Base-by-base conservation (phyloP, 1,140 invertebrate species). In the Tachypleus tridentatus region DNA sequence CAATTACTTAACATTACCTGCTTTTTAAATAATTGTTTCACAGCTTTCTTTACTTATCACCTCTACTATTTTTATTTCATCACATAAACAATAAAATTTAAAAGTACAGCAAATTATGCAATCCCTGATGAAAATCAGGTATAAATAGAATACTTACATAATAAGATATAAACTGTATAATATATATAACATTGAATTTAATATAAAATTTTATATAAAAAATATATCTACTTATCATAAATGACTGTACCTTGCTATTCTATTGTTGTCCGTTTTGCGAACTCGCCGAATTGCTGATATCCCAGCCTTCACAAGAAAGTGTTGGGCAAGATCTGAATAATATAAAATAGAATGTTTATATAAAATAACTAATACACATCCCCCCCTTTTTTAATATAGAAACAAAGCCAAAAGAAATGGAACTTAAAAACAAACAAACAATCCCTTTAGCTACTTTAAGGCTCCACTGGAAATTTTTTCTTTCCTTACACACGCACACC, bases 181-280 rank as follows among this genome's bases (percentile, higher is more conserved):
- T 1, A 29, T 29, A 29, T 29, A 29, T 2, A 29, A 29, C 29
- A 29, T 2, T 29, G 29, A 29, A 29, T 29, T 29, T 29, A 29
- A 29, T 29, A 29, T 29, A 29, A 29, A 29, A 29, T 29, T 29
- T 29, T 29, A 29, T 29, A 29, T 29, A 29, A 29, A 29, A 66
- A 66, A n/a, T 47, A 54, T 8, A 8, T 54, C n/a, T 8, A 65
- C 9, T 54, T 54, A 7, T 5, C 7, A 65, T 64, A 81, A 79
- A 54, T n/a, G n/a, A 54, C 53, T n/a, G n/a, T n/a, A 54, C 48
- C 79, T 75, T 3, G 94, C 93, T 68, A 99, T 85, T 69, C 97
- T 86, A 77, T 98, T 95, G 77, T 98, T 99, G 76, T 99, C 97
- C 1, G 90, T 88, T 79, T 99, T 99, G 65, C 95, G 85, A 1